Evolutionary conservation across 2,888 invertebrate species (phyloP), one percentile per base, ranked within the genome.

Genomic region (Parnassius apollo): DNA sequence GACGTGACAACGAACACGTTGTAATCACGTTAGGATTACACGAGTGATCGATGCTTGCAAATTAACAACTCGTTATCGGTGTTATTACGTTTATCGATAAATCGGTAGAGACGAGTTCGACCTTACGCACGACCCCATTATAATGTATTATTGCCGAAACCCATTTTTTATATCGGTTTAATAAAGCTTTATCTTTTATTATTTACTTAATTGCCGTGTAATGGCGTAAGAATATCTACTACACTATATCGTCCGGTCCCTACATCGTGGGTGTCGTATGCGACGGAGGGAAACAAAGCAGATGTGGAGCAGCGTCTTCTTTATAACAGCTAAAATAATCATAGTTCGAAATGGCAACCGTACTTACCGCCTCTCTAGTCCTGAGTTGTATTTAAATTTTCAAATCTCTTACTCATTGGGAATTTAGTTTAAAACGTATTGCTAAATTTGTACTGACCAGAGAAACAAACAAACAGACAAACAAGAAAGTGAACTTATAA

Each of bases 11-110:
- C 71, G 68, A 71, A 72, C 73, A 73, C 72, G 68, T 68, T 70
- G 68, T 75, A 72, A 73, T 74, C 71, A 71, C 65, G 71, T 74
- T 74, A 74, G 73, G 74, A 74, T 78, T 76, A 76, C 69, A 64
- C 59, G 57, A 61, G 59, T 77, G 77, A 78, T 79, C 72, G 77
- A 77, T 78, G 76, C 72, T 67, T 65, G 59, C 73, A 69, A 71
- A 76, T 76, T 76, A 74, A 71, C 71, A 69, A 62, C 67, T 69
- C 64, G 72, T 75, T 75, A 76, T 75, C 76, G 64, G 61, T 60
- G 63, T 69, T 68, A 68, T 68, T 69, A 62, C 57, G 42, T 61
- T 56, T 22, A 57, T 62, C 59, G 66, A 59, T 69, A 63, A 63
- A 62, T 53, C 55, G 25, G 44, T 46, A 55, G 12, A 10, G 42